Evolutionary conservation across 2,888 invertebrate species (phyloP), one percentile per base, ranked within the genome.

Genomic region (Teleiodes luculella): DNA sequence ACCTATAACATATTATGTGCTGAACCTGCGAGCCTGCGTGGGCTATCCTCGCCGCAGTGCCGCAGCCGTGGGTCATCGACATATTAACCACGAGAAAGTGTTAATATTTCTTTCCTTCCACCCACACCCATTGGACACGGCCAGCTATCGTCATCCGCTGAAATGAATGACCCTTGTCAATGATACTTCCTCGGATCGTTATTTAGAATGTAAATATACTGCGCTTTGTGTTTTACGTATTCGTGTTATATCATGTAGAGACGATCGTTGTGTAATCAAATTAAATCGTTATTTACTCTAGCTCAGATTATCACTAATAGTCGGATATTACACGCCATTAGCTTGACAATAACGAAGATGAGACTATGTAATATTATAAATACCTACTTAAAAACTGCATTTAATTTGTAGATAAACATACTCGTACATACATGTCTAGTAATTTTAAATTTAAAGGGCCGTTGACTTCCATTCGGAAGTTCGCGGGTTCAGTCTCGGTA

Each of bases 41-140:
- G 83, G 80, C 68, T 73, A 72, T 76, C 80, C 76, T 75, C 74
- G 70, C 72, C 66, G 58, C 57, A 33, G 16, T 30, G 7, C 45
- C 57, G 11, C 39, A 10, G 37, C 11, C 20, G 20, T 20, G 70
- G 86, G 86, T 86, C 86, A 86, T 78, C 84, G 84, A 81, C 85
- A 82, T 82, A 80, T 77, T 75, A 76, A 80, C 74, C 77, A 74
- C 77, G 86, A 83, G 87, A 87, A 87, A 87, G 87, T 85, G 80
- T 78, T 82, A 68, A 74, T 74, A 81, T 74, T 76, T 78, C 77
- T 78, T 76, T 78, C 74, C 77, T 78, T 76, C 74, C 80, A 78
- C 83, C 81, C 81, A 83, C 83, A 78, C 78, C 62, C 13, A 24
- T 28, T 43, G 43, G 43, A 43, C 43, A 28, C 28, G 24, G 43